These are phyloP conservation scores for Lamprologus tigripictilis DNA, from an alignment of 2,113 vertebrate genomes.

Conservation along the genomic window DNA sequence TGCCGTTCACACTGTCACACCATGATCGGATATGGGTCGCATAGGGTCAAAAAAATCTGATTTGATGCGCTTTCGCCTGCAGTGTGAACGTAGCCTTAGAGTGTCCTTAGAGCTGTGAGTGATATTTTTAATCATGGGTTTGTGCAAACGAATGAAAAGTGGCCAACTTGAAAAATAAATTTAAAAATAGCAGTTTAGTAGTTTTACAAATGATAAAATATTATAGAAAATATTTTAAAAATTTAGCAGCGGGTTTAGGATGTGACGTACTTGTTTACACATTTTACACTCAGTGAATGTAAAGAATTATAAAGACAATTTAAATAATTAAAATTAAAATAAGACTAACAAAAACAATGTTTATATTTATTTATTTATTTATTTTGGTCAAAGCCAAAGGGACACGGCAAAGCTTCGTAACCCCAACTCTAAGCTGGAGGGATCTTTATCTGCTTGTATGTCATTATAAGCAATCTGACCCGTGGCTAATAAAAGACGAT, in stretches of 20 bases:
- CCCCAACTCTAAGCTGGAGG: neutral
- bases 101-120: neutral
- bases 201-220: accelerated
- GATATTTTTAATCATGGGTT: neutral
- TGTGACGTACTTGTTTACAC: neutral
- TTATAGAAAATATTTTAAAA: neutral
- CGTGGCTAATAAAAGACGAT: neutral
- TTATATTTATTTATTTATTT: neutral
- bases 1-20: accelerated
- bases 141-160: neutral
- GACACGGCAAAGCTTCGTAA: neutral
- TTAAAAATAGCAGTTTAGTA: neutral
- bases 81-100: no score
- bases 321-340: accelerated
- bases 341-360: accelerated
- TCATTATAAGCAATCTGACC: neutral
- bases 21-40: no score
- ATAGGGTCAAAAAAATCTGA: no score
- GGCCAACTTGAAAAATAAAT: neutral
- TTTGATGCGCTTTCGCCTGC: no score
- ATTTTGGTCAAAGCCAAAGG: neutral
- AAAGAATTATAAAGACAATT: neutral
- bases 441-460: neutral
- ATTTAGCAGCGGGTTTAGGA: accelerated
- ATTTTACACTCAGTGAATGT: neutral